Conservation (phyloP, 2,888 invertebrate species). For the Gerris lacustris region DNA sequence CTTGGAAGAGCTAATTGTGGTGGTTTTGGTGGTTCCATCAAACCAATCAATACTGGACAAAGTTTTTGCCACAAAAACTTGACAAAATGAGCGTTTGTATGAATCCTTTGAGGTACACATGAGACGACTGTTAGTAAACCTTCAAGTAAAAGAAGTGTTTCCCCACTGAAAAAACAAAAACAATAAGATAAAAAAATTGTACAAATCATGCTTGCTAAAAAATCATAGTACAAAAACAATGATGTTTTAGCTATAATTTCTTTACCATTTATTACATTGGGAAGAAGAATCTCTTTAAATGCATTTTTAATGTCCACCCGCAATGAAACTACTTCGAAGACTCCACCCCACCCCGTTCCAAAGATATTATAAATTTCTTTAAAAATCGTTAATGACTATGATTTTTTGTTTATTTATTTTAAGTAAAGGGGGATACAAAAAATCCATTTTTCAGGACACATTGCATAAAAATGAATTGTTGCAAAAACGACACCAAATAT, state of each 20-base stretch:
- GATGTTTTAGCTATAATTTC: not conserved
- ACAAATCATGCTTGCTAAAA: not conserved
- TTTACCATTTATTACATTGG: too few relatives aligned
- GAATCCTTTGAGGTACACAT: slow-evolving; percentile 68
- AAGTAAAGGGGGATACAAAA: too few relatives aligned
- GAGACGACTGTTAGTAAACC: slow-evolving; percentile 74
- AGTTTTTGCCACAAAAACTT: slow-evolving; percentile 86
- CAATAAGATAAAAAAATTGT: slow-evolving; percentile 1
- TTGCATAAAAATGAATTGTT: too few relatives aligned
- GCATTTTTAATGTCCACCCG: too few relatives aligned
- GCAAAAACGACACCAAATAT: too few relatives aligned
- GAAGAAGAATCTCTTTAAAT: too few relatives aligned
- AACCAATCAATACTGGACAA: slow-evolving; percentile 76
- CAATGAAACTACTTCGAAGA: too few relatives aligned
- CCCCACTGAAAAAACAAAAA: slow-evolving; percentile 39
- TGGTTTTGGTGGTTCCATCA: slow-evolving; percentile 68
- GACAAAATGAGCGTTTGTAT: slow-evolving; percentile 72
- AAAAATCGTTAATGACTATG: too few relatives aligned
- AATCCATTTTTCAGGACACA: too few relatives aligned
- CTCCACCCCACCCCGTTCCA: too few relatives aligned
- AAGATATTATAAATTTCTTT: too few relatives aligned
- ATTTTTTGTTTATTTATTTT: too few relatives aligned
- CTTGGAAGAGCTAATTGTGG: slow-evolving; percentile 44
- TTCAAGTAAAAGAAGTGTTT: slow-evolving; percentile 66
- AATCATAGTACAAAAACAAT: not conserved